These are phyloP conservation scores for Eurois occulta DNA, from an alignment of 2,888 invertebrate species.

Conservation along the genomic window DNA sequence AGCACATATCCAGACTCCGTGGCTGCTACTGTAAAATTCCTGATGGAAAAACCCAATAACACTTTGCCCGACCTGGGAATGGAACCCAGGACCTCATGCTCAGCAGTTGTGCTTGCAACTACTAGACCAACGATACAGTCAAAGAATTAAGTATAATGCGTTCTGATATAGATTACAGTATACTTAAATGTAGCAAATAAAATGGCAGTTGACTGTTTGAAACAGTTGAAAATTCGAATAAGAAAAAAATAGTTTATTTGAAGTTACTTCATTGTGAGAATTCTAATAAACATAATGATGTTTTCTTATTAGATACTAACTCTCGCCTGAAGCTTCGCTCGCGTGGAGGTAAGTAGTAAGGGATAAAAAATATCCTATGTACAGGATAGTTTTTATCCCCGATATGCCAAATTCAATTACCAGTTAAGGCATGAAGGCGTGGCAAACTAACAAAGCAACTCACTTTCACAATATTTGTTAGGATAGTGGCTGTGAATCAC, in stretches of 20 bases:
- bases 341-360: not conserved
- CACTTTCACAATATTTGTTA: not conserved
- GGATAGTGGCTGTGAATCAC: not conserved
- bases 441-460: not conserved
- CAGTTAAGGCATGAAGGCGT: not conserved
- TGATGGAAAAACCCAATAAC: too few species aligned
- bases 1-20: too few species aligned
- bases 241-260: not conserved
- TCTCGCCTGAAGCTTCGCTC: not conserved
- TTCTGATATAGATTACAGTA: not conserved
- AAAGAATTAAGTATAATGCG: not conserved
- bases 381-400: not conserved
- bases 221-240: not conserved
- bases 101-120: too few species aligned
- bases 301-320: not conserved
- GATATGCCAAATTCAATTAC: not conserved
- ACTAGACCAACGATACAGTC: too few species aligned
- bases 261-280: not conserved
- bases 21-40: too few species aligned
- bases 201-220: not conserved
- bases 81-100: too few species aligned
- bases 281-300: not conserved
- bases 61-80: too few species aligned
- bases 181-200: not conserved
- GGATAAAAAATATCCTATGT: not conserved